Base-by-base conservation (phyloP, 2,113 vertebrate species). In the Corvus hawaiiensis region DNA sequence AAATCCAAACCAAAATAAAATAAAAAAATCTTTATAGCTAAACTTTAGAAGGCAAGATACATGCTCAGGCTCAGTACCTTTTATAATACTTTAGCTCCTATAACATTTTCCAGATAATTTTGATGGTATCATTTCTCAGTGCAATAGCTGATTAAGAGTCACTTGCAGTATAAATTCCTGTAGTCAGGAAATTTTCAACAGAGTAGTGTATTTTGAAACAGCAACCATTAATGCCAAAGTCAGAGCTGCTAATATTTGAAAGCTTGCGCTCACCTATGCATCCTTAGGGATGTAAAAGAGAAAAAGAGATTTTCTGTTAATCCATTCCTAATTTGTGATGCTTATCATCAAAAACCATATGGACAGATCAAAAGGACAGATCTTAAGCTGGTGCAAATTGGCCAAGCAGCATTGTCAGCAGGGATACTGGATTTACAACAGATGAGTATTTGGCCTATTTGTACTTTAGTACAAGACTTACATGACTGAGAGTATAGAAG, bases 241-340 rank as follows among this genome's bases (percentile, higher is more conserved):
- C 55, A 74, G 43, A 43, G 7, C 20, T 66, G 23, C 6, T 80
- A 80, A 61, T 51, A 16, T 73, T 27, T 84, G 55, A 80, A 89
- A 89, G 32, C 6, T 62, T 91, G 54, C 77, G 15, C 35, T 87
- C 52, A 55, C 48, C 66, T 87, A n/a, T 59, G 10, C 35, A 59
- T 84, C 24, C 33, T 78, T 51, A 44, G 19, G 35, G 24, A 52
- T 0, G 1, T 56, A 69, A 90, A 93, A 78, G 10, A 48, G 22
- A 87, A 93, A 74, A 95, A 48, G 30, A 87, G 24, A 28, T 89
- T 95, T 81, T 89, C 46, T 62, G 56, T 91, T 89, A 95, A 89
- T 91, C 30, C 81, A 67, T 22, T 63, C 26, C 39, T 91, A 93
- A 93, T 94, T 93, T 96, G n/a, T 94, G 90, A 89, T 93, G 66